Evolutionary conservation across 2,113 vertebrate species (phyloP).

Genomic region (Ibidorhyncha struthersii): DNA sequence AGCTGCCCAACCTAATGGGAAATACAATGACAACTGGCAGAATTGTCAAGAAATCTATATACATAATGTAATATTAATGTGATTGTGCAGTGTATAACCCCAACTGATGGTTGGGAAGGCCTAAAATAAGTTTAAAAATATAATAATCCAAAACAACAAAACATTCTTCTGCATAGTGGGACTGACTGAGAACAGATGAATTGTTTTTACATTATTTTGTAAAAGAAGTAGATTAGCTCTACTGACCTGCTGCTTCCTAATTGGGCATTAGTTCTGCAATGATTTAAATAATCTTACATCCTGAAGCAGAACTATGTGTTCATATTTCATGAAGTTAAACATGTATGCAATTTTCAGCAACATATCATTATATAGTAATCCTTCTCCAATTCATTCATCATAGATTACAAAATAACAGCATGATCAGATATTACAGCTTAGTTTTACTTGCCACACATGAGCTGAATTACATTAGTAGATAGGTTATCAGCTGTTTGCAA

Average conservation of each 20-base stretch:
- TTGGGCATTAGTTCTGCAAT: background rate
- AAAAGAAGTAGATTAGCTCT: background rate
- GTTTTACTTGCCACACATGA: background rate
- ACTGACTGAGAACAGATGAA: background rate
- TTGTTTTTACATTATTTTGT: background rate
- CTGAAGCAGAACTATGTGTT: background rate
- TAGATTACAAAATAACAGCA: background rate
- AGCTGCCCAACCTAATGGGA: background rate
- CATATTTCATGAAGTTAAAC: background rate
- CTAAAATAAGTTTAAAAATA: background rate
- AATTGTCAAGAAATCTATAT: background rate
- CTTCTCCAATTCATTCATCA: background rate
- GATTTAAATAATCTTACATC: background rate
- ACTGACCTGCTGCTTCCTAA: background rate
- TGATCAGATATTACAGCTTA: background rate
- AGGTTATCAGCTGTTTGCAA: background rate
- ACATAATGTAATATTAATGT: background rate
- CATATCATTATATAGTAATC: background rate
- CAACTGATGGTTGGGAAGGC: background rate
- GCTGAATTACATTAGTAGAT: background rate
- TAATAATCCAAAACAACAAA: background rate
- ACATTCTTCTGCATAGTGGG: fast-evolving
- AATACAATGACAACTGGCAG: background rate
- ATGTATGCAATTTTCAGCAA: background rate
- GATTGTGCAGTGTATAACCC: background rate